Percentiles rank a stretch among this genome's conserved stretches.
phyloP scores from a whole-genome alignment of 2,888 invertebrate genomes.

The Orthosia incerta region DNA sequence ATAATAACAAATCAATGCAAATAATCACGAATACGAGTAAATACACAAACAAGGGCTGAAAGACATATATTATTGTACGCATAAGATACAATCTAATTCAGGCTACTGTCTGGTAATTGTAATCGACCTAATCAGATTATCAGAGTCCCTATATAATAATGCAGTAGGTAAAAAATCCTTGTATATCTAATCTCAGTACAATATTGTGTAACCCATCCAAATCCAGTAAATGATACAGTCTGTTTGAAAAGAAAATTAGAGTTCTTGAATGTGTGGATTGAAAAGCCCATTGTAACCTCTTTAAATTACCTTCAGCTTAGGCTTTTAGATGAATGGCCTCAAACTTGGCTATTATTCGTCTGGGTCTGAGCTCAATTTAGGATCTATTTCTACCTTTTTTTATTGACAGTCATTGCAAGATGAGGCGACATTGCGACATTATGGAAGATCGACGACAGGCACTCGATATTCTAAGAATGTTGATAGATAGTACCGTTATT shows the following conservation, averaged over 20 bases:
- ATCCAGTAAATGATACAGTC: neutral
- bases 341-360: constrained; percentile 16
- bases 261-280: neutral
- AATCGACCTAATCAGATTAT: too few species aligned
- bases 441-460: constrained; percentile 29
- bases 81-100: neutral
- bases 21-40: too few species aligned
- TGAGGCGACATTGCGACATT: constrained; percentile 1
- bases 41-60: neutral
- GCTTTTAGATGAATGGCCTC: neutral
- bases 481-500: constrained; percentile 27
- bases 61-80: neutral
- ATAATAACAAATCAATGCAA: too few species aligned
- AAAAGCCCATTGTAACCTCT: constrained; percentile 3
- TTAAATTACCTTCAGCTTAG: neutral
- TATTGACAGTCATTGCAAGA: constrained; percentile 20
- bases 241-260: neutral
- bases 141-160: too few species aligned
- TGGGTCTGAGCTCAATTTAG: neutral
- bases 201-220: neutral
- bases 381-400: constrained; percentile 5
- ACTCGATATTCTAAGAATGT: constrained; percentile 37
- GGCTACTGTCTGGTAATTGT: neutral
- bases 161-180: too few species aligned
- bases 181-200: neutral